These are phyloP conservation scores for Melanostoma scalare DNA, from an alignment of 2,888 invertebrate genomes.

Conservation along the genomic window DNA sequence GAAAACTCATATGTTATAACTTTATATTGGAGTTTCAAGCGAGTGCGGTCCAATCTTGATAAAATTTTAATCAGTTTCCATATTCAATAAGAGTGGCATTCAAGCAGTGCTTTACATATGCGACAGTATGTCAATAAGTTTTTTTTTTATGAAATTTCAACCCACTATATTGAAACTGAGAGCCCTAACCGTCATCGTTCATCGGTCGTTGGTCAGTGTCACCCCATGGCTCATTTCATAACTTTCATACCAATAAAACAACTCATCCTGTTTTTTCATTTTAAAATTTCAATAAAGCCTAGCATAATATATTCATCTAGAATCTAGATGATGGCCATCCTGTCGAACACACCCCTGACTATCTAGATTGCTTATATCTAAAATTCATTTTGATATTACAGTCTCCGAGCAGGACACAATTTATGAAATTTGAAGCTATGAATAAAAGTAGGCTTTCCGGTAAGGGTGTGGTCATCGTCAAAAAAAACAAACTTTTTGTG, in stretches of 20 bases:
- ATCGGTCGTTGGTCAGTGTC: neutral
- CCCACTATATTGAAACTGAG: conserved; percentile 34
- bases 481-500: conserved; percentile 15
- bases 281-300: conserved; percentile 57
- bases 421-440: conserved; percentile 55
- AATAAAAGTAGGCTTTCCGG: neutral
- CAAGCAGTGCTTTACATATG: conserved; percentile 47
- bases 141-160: conserved; percentile 55
- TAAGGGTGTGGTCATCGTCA: conserved; percentile 12
- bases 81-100: conserved; percentile 49
- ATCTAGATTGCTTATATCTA: conserved; percentile 44
- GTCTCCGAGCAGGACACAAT: conserved; percentile 46
- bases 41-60: conserved; percentile 2
- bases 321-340: conserved; percentile 1
- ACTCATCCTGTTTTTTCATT: conserved; percentile 33
- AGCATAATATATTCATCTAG: conserved; percentile 30
- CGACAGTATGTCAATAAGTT: conserved; percentile 27
- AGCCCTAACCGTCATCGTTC: conserved; percentile 4
- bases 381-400: conserved; percentile 57
- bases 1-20: neutral
- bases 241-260: conserved; percentile 17
- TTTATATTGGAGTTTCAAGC: conserved; percentile 15
- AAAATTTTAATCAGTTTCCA: conserved; percentile 29
- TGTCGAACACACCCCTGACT: neutral
- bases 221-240: neutral